Conservation (phyloP, 2,888 invertebrate genomes). For the Cenopis cana region DNA sequence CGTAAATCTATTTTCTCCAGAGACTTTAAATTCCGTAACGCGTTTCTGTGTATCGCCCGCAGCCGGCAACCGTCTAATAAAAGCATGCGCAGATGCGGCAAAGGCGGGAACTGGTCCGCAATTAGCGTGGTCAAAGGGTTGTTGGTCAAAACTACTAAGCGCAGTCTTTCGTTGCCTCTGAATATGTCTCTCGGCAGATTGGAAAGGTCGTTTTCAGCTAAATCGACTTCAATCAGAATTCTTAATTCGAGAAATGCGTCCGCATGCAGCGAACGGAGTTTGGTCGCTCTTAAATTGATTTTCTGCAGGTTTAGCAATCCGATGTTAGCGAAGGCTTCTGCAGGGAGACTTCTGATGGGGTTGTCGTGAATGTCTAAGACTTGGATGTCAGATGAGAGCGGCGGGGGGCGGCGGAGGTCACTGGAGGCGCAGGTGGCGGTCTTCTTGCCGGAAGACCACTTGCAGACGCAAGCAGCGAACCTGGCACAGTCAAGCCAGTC, state of each 20-base stretch:
- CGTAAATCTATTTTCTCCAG: slow-evolving; percentile 92
- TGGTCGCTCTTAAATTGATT: slow-evolving; percentile 91
- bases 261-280: slow-evolving; percentile 90
- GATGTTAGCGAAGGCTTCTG: slow-evolving; percentile 91
- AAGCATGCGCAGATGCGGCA: slow-evolving; percentile 92
- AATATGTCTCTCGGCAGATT: slow-evolving; percentile 92
- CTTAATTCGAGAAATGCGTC: slow-evolving; percentile 95
- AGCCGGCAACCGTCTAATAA: slow-evolving; percentile 93
- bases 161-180: slow-evolving; percentile 92
- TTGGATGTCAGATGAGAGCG: slow-evolving; percentile 85
- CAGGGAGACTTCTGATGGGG: slow-evolving; percentile 89
- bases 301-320: slow-evolving; percentile 94
- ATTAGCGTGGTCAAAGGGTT: slow-evolving; percentile 91
- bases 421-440: slow-evolving; percentile 94
- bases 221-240: slow-evolving; percentile 94
- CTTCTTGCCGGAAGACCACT: slow-evolving; percentile 96
- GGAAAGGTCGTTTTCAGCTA: slow-evolving; percentile 92
- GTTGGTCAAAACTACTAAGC: slow-evolving; percentile 91
- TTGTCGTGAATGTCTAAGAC: slow-evolving; percentile 93
- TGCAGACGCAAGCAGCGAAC: slow-evolving; percentile 93
- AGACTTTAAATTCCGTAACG: slow-evolving; percentile 90
- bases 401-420: slow-evolving; percentile 91
- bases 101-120: slow-evolving; percentile 91
- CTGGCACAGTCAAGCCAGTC: slow-evolving; percentile 96
- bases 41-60: slow-evolving; percentile 89